Evolutionary conservation across 2,888 invertebrate species (phyloP).

Genomic region (Mongoloraphidia duomilia): DNA sequence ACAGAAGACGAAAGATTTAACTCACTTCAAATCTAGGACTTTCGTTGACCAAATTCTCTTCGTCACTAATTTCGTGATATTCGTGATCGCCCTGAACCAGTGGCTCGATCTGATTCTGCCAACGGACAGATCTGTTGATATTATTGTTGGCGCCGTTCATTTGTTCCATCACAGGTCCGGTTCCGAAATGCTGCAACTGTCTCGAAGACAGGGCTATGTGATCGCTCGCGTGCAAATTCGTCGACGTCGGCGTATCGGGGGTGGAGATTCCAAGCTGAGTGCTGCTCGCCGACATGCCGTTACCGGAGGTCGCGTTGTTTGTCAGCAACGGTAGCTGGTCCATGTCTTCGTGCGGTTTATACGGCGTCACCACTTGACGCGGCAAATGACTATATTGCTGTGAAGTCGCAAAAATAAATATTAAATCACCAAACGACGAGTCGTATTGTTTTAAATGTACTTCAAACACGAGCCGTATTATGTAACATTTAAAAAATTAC

Average conservation of each 20-base stretch:
- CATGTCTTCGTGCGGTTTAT: constrained; percentile 74
- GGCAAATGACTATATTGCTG: constrained; percentile 61
- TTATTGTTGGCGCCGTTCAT: background rate
- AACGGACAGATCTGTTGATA: background rate
- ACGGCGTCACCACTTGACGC: constrained; percentile 76
- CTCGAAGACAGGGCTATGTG: constrained; percentile 4
- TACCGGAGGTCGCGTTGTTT: constrained; percentile 30
- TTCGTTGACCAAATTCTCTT: constrained; percentile 39
- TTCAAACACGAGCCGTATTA: constrained; percentile 24
- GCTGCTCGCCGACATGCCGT: constrained; percentile 24
- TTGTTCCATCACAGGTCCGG: background rate
- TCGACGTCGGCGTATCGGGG: background rate
- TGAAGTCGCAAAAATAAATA: background rate
- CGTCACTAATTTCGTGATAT: constrained; percentile 73
- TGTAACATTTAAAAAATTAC: constrained; percentile 25
- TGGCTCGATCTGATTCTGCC: background rate
- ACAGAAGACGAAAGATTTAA: background rate
- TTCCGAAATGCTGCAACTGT: constrained; percentile 2
- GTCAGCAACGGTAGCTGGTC: constrained; percentile 52
- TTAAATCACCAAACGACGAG: background rate
- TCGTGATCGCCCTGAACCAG: constrained; percentile 40
- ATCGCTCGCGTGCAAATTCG: constrained; percentile 5
- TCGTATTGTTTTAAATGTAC: background rate
- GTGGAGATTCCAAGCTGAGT: constrained; percentile 19
- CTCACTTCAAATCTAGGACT: constrained; percentile 30